Conservation (phyloP, 2,797 vertebrate genomes). For the Bovichtus diacanthus region DNA sequence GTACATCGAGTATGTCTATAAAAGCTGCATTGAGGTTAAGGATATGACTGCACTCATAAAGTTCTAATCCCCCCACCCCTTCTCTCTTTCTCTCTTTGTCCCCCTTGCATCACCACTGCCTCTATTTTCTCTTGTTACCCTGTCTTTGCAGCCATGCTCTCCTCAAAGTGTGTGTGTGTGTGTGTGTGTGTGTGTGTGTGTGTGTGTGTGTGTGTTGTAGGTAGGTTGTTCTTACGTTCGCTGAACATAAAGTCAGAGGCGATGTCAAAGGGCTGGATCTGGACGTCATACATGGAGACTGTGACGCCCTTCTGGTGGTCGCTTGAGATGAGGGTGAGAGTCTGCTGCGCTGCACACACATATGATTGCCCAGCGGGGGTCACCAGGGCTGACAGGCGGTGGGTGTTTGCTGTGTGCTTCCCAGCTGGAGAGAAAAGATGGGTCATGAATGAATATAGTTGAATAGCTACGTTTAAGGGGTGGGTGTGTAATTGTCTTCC, state of each 20-base stretch:
- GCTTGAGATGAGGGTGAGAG: conserved; percentile 91
- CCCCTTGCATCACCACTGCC: conserved; percentile 20
- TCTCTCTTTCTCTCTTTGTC: conserved; percentile 15
- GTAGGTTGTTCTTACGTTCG: conserved; percentile 86
- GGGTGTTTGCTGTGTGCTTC: conserved; percentile 93
- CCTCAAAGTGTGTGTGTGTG: conserved; percentile 22
- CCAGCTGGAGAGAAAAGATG: conserved; percentile 83
- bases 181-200: too few species aligned
- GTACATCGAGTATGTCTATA: conserved; percentile 54
- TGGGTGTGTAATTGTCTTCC: neutral
- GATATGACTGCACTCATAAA: conserved; percentile 70
- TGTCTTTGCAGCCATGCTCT: conserved; percentile 51
- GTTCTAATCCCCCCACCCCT: conserved; percentile 61
- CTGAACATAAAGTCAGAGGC: conserved; percentile 95
- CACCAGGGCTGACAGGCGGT: conserved; percentile 91
- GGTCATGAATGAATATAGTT: neutral
- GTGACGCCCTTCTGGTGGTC: conserved; percentile 95
- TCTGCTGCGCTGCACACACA: conserved; percentile 92
- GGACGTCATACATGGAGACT: conserved; percentile 91
- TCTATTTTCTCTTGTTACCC: conserved; percentile 33
- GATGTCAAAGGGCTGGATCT: conserved; percentile 97
- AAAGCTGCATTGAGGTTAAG: conserved; percentile 70
- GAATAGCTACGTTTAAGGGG: neutral
- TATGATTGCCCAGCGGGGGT: conserved; percentile 93
- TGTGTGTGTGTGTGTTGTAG: neutral